These are phyloP conservation scores for Pseudolaguvia tuberculata DNA, from an alignment of 2,113 vertebrate genomes.

Conservation along the genomic window DNA sequence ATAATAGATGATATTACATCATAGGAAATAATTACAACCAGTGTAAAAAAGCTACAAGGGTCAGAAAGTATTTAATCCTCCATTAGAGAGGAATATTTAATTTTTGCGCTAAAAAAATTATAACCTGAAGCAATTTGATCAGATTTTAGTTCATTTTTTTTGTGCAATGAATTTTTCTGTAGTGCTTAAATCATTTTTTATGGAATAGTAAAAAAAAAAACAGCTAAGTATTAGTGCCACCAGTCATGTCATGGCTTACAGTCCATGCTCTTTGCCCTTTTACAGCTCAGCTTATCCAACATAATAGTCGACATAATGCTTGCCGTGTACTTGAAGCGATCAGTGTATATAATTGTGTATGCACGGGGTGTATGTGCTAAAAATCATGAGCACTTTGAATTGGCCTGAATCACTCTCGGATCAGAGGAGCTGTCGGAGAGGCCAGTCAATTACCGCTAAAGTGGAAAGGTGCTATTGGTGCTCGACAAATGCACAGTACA, in stretches of 20 bases:
- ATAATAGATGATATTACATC: slow-evolving; percentile 25
- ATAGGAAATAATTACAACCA: slow-evolving; percentile 28
- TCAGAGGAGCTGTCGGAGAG: slow-evolving; percentile 38
- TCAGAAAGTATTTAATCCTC: slow-evolving; percentile 26
- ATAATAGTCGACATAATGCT: slow-evolving; percentile 26
- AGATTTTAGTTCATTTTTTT: not conserved
- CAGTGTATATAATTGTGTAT: slow-evolving; percentile 30
- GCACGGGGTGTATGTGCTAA: slow-evolving; percentile 29
- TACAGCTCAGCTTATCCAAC: slow-evolving; percentile 7
- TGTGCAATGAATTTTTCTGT: not conserved
- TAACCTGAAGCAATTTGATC: not conserved
- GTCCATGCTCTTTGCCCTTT: not conserved
- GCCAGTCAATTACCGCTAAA: slow-evolving; percentile 38
- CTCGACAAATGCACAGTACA: slow-evolving; percentile 34
- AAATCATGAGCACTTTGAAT: slow-evolving; percentile 26
- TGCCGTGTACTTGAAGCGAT: slow-evolving; percentile 10
- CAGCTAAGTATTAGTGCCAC: not conserved
- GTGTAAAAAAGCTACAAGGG: slow-evolving; percentile 13
- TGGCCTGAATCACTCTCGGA: slow-evolving; percentile 31
- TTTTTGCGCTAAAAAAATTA: slow-evolving; percentile 19
- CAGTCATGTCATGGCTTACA: not conserved
- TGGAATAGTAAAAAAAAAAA: not conserved
- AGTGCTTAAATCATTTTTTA: not conserved
- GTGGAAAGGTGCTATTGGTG: slow-evolving; percentile 50
- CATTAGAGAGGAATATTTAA: slow-evolving; percentile 3